These are phyloP conservation scores for human (Homo sapiens) DNA, from an alignment of 2,113 vertebrate genomes.

Conservation along the genomic window DNA sequence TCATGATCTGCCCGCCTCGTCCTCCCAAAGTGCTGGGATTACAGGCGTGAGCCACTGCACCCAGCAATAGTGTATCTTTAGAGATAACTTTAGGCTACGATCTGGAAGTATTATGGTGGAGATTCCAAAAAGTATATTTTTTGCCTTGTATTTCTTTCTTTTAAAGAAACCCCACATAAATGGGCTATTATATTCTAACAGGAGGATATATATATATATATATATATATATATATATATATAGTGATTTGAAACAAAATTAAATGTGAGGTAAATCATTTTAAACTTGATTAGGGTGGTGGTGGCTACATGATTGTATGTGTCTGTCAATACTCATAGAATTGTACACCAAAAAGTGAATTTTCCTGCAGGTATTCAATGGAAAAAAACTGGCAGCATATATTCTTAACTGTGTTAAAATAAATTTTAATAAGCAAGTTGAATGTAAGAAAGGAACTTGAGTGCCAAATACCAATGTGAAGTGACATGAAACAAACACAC, in stretches of 20 bases:
- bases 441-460: constrained; percentile 42
- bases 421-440: constrained; percentile 57
- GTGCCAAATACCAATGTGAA: constrained; percentile 62
- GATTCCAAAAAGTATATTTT: background rate
- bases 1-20: too few relatives aligned
- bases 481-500: constrained; percentile 60
- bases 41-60: too few relatives aligned
- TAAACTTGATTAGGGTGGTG: background rate
- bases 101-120: background rate
- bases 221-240: background rate
- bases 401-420: constrained; percentile 49
- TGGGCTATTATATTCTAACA: background rate
- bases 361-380: background rate
- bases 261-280: background rate
- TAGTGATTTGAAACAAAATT: background rate
- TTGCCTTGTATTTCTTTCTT: background rate
- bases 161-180: background rate
- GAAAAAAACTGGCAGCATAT: background rate
- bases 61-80: background rate
- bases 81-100: background rate
- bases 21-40: too few relatives aligned
- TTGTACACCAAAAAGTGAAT: background rate
- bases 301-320: background rate
- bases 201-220: background rate
- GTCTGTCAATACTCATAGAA: background rate